A percentile compares a stretch with the other conserved stretches of the same genome.
Evolutionary conservation across 2,113 vertebrate species (phyloP).

Genomic region (Lagenorhynchus albirostris): DNA sequence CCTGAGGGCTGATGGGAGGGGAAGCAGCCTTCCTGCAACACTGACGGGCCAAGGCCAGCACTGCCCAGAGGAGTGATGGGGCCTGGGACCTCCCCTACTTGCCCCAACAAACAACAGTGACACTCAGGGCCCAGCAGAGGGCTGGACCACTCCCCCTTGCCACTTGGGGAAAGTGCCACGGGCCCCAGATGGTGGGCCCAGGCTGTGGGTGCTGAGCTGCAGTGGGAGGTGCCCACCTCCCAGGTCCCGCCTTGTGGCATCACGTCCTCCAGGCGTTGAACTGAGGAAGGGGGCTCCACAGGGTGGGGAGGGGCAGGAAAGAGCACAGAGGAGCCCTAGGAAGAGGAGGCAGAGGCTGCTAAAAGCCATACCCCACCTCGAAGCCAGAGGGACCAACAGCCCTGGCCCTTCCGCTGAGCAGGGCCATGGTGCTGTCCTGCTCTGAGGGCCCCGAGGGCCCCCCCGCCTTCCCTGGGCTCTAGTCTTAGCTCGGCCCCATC

Average conservation of each 20-base stretch:
- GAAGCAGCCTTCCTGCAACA: background rate
- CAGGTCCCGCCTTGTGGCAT: no score
- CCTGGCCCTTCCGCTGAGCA: background rate
- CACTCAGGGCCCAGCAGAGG: background rate
- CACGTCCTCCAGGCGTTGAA: background rate
- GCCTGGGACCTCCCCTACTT: background rate
- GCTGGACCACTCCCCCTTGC: background rate
- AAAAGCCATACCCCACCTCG: background rate
- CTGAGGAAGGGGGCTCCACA: background rate
- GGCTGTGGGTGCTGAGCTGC: background rate
- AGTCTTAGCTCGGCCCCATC: background rate
- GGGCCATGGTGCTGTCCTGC: background rate
- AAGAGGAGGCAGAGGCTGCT: background rate
- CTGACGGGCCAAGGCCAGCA: accelerated
- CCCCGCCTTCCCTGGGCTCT: background rate
- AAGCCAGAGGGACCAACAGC: background rate
- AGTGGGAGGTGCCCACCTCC: background rate
- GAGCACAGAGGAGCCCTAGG: background rate
- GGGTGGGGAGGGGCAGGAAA: background rate
- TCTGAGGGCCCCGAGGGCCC: background rate
- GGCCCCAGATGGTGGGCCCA: background rate
- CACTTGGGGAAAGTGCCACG: background rate
- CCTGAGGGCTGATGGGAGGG: background rate
- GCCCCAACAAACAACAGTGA: background rate
- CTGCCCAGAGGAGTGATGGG: background rate